Percentiles rank a stretch among this genome's conserved stretches.
Evolutionary conservation across 2,113 vertebrate genomes (phyloP).

Genomic region (Parus major): DNA sequence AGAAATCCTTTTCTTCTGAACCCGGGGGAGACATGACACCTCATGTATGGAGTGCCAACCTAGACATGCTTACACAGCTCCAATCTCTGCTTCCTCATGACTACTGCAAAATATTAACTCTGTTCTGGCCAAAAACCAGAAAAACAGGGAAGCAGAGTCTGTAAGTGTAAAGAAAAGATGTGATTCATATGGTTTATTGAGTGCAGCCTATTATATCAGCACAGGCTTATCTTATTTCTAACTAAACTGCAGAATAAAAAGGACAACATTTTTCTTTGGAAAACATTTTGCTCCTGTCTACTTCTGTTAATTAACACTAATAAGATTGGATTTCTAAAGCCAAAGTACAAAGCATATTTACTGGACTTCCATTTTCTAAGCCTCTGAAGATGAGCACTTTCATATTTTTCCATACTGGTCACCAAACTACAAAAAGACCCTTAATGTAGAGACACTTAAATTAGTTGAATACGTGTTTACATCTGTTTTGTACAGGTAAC

Average conservation of each 20-base stretch:
- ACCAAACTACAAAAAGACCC: neutral
- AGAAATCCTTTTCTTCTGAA: neutral
- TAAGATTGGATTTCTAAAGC: neutral
- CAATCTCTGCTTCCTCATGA: neutral
- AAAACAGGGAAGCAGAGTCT: neutral
- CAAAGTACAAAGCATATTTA: neutral
- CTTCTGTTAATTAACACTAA: neutral
- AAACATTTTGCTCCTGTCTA: neutral
- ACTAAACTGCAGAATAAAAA: neutral
- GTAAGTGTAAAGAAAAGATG: neutral
- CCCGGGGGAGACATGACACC: rapidly evolving
- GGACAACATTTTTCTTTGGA: neutral
- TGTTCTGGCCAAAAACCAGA: neutral
- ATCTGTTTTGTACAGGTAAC: neutral
- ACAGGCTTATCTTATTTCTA: neutral
- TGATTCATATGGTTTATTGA: neutral
- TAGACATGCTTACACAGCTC: neutral
- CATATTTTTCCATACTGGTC: neutral
- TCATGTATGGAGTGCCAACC: neutral
- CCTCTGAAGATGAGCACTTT: neutral
- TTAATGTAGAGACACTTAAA: neutral
- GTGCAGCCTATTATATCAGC: neutral
- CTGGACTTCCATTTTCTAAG: neutral
- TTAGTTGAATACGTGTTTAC: neutral
- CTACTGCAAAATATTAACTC: neutral